Evolutionary conservation across 2,113 vertebrate genomes (phyloP).

Genomic region (Corythaixoides concolor): DNA sequence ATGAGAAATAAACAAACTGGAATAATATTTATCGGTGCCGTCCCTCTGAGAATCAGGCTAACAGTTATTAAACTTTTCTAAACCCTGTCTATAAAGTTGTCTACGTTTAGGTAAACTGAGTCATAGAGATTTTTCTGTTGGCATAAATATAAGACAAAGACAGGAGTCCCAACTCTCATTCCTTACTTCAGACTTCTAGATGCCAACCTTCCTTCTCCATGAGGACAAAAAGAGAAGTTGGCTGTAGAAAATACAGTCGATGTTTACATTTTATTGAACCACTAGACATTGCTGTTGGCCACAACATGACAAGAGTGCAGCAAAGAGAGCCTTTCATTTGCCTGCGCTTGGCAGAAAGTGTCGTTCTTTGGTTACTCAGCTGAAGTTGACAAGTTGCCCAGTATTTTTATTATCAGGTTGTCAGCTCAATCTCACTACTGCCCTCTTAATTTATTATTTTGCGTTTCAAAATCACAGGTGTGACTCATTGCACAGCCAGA

Average conservation of each 20-base stretch:
- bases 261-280: constrained; percentile 57
- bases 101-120: constrained; percentile 1
- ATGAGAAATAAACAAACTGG: not conserved
- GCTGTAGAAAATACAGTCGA: not conserved
- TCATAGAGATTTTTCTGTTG: not conserved
- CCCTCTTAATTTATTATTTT: constrained; percentile 65
- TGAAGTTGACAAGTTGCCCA: constrained; percentile 59
- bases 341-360: constrained; percentile 40
- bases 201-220: not conserved
- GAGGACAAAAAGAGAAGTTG: not conserved
- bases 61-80: not conserved
- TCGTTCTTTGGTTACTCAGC: constrained; percentile 44
- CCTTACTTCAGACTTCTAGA: not conserved
- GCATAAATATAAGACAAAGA: not conserved
- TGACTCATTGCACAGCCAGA: constrained; percentile 65
- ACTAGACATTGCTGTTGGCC: constrained; percentile 40
- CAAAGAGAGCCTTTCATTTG: constrained; percentile 29
- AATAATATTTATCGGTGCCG: not conserved
- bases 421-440: constrained; percentile 56
- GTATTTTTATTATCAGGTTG: constrained; percentile 63
- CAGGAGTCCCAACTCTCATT: not conserved
- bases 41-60: not conserved
- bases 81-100: not conserved
- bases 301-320: constrained; percentile 26
- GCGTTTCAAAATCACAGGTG: constrained; percentile 61